A percentile compares a stretch with the other conserved stretches of the same genome.
phyloP scores from a whole-genome alignment of 2,113 vertebrate genomes.

The Hippocampus barbouri region DNA sequence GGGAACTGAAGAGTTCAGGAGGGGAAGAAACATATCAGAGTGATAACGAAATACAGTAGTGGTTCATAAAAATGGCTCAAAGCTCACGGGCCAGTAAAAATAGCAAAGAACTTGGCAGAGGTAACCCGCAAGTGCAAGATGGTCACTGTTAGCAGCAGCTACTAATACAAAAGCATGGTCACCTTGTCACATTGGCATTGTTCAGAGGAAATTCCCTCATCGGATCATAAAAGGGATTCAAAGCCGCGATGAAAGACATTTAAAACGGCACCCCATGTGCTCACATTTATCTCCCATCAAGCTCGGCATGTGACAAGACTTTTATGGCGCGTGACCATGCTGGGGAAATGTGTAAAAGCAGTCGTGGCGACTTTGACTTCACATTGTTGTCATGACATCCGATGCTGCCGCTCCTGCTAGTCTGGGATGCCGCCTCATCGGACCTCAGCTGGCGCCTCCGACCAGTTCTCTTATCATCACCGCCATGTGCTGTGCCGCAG shows the following conservation, averaged over 20 bases:
- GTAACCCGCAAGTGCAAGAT: neutral
- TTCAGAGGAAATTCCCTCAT: slow-evolving; percentile 25
- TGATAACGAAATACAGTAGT: slow-evolving; percentile 30
- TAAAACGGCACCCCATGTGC: neutral
- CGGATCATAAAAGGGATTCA: slow-evolving; percentile 25
- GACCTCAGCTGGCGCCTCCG: slow-evolving; percentile 32
- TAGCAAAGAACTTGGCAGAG: slow-evolving; percentile 22
- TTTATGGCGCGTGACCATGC: neutral
- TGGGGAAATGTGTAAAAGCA: neutral
- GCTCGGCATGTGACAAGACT: neutral
- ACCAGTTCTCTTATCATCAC: slow-evolving; percentile 41
- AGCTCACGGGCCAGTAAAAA: slow-evolving; percentile 12
- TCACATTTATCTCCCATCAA: neutral
- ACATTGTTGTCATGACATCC: slow-evolving; percentile 3
- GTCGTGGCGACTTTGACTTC: neutral
- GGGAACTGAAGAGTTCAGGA: slow-evolving; percentile 19
- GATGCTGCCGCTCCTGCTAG: slow-evolving; percentile 2
- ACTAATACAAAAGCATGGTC: slow-evolving; percentile 15
- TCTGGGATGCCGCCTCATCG: slow-evolving; percentile 28
- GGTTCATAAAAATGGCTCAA: slow-evolving; percentile 10
- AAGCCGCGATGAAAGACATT: slow-evolving; percentile 2
- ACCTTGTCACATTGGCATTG: slow-evolving; percentile 22
- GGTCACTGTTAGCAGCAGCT: slow-evolving; percentile 3
- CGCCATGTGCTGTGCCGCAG: slow-evolving; percentile 10
- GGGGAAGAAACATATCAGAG: slow-evolving; percentile 17